Percentiles rank a stretch among this genome's conserved stretches.
These are phyloP conservation scores for Lycaon pictus DNA, from an alignment of 2,113 vertebrate genomes.

Conservation along the genomic window DNA sequence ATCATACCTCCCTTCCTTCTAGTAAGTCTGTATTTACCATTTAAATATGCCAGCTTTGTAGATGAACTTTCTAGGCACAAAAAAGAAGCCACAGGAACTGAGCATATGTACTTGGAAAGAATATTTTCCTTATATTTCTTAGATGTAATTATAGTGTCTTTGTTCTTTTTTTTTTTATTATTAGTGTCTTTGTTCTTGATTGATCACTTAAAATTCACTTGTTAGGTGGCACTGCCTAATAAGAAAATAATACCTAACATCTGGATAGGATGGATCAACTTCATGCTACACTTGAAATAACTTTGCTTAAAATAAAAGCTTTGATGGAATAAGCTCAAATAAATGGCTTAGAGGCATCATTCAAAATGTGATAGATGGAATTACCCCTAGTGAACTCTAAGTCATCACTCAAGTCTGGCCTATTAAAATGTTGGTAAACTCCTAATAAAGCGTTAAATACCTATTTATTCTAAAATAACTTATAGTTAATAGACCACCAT, in stretches of 20 bases:
- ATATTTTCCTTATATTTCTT: not conserved
- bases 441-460: constrained; percentile 71
- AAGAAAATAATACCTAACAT: constrained; percentile 63
- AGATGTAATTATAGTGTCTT: constrained; percentile 48
- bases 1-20: not conserved
- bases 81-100: not conserved
- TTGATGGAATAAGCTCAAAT: constrained; percentile 84
- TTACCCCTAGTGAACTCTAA: constrained; percentile 82
- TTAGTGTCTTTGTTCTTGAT: not conserved
- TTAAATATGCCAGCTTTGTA: not conserved
- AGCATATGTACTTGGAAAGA: not conserved
- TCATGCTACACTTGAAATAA: constrained; percentile 81
- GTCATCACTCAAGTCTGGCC: constrained; percentile 84
- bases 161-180: too few relatives aligned
- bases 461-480: constrained; percentile 80
- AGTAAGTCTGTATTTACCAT: constrained; percentile 17
- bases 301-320: constrained; percentile 81
- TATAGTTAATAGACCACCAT: constrained; percentile 67
- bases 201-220: constrained; percentile 32
- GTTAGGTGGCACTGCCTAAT: not conserved
- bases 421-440: constrained; percentile 80
- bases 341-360: constrained; percentile 86
- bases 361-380: constrained; percentile 86
- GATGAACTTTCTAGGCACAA: not conserved
- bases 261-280: constrained; percentile 69